Conservation (phyloP, 2,888 invertebrate species). For the Tortricodes alternella region DNA sequence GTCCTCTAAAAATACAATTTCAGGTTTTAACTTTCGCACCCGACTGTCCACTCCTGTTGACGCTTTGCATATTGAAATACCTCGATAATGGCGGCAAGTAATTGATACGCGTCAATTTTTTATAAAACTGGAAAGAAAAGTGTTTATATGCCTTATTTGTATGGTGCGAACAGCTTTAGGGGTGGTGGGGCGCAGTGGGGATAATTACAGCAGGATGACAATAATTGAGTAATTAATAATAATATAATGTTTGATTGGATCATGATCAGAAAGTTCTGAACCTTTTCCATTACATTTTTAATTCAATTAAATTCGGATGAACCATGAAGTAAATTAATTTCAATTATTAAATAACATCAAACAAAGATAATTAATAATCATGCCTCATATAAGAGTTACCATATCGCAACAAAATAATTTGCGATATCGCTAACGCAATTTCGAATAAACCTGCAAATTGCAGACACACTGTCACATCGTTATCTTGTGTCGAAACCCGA, state of each 20-base stretch:
- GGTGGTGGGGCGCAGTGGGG: neutral
- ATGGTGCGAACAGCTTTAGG: slow-evolving; percentile 30
- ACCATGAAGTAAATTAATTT: too few species aligned
- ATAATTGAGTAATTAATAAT: neutral
- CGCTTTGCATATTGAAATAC: slow-evolving; percentile 30
- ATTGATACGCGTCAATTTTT: slow-evolving; percentile 30
- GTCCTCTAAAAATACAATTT: too few species aligned
- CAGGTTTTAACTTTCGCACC: slow-evolving; percentile 9
- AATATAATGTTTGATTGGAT: too few species aligned
- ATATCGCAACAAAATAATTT: too few species aligned
- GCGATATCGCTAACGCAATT: too few species aligned
- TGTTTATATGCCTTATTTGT: slow-evolving; percentile 28
- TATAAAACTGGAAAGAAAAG: slow-evolving; percentile 26
- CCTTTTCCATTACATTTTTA: too few species aligned
- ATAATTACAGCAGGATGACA: slow-evolving; percentile 8
- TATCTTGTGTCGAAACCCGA: neutral
- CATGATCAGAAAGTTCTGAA: too few species aligned
- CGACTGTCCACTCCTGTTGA: slow-evolving; percentile 13
- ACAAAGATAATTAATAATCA: too few species aligned
- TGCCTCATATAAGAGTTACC: too few species aligned
- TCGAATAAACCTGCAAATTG: too few species aligned
- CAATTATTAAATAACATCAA: too few species aligned
- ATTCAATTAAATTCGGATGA: too few species aligned
- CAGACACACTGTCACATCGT: slow-evolving; percentile 3
- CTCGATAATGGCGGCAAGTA: slow-evolving; percentile 25